Conservation (phyloP, 1,140 invertebrate genomes). For the Tigriopus japonicus region DNA sequence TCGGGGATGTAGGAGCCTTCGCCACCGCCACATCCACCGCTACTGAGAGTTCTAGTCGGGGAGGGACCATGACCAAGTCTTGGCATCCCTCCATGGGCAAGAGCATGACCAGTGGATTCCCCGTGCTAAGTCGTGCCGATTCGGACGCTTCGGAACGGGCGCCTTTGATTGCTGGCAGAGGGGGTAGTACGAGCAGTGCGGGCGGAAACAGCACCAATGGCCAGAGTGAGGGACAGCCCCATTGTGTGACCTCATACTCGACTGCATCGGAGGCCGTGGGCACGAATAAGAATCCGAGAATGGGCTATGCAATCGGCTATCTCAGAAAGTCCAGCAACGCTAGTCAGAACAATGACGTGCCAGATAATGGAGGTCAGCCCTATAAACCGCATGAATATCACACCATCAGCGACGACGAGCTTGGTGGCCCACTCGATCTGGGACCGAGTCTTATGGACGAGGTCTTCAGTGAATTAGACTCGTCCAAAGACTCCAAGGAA, state of each 20-base stretch:
- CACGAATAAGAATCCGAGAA: constrained; percentile 5
- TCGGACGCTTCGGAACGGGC: constrained; percentile 26
- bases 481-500: constrained; percentile 16
- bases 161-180: constrained; percentile 21
- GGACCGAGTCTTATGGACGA: constrained; percentile 82
- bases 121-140: constrained; percentile 20
- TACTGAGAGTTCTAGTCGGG: constrained; percentile 43
- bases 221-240: too few species aligned
- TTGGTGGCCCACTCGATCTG: constrained; percentile 59
- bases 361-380: too few species aligned
- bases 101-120: constrained; percentile 15
- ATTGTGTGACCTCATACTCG: too few species aligned
- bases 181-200: constrained; percentile 15
- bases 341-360: background rate
- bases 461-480: constrained; percentile 57
- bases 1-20: constrained; percentile 79
- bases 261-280: too few species aligned
- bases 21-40: constrained; percentile 18
- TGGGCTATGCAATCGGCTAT: constrained; percentile 10
- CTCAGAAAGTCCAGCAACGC: background rate
- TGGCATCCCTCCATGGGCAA: constrained; percentile 68
- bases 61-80: constrained; percentile 41
- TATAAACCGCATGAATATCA: constrained; percentile 55
- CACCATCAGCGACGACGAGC: constrained; percentile 53
- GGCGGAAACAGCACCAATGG: constrained; percentile 10